Evolutionary conservation across 2,113 vertebrate genomes (phyloP), one percentile per base, ranked within the genome.

Genomic region (Petrocephalus zakoni): DNA sequence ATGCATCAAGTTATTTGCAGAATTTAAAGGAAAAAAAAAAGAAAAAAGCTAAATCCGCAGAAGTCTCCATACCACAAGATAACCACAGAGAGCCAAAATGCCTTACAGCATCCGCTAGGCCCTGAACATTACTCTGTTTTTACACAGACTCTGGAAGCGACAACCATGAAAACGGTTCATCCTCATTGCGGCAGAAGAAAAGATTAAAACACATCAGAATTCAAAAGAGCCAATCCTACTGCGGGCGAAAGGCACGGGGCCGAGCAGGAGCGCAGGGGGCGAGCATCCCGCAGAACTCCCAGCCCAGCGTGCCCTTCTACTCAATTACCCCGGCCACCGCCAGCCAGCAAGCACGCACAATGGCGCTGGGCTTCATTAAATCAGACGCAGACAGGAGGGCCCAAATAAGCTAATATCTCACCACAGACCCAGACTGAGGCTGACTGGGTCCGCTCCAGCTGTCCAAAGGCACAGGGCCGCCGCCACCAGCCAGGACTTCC

Each of bases 341-440:
- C 93, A 88, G 96, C 96, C 96, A 95, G 92, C 92, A 94, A 96
- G 96, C 96, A 96, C 90, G 93, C 94, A 99, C 97, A 99, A 98
- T 95, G 94, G 92, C 85, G 95, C 97, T 97, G 94, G 93, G 96
- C 96, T 97, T 97, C 97, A 98, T 97, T 98, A 98, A 97, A 94
- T 97, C 95, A 95, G 96, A 96, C 96, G 95, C 92, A 96, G 94
- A 95, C 94, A 90, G 95, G 91, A 91, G 34, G 93, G 93, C 95
- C 95, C 95, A 95, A 97, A 97, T 96, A 96, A 93, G 97, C 97
- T 96, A 98, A 98, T 98, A 98, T 97, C 96, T 90, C 93, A 92
- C 92, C 86, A 72, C 91, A 85, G 88, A 7, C 88, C 92, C 87
- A 86, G 88, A 11, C 55, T 11, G 42, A 1, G 13, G 29, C 21